Evolutionary conservation across 2,113 vertebrate genomes (phyloP).

Genomic region (Pteruthius melanotis): DNA sequence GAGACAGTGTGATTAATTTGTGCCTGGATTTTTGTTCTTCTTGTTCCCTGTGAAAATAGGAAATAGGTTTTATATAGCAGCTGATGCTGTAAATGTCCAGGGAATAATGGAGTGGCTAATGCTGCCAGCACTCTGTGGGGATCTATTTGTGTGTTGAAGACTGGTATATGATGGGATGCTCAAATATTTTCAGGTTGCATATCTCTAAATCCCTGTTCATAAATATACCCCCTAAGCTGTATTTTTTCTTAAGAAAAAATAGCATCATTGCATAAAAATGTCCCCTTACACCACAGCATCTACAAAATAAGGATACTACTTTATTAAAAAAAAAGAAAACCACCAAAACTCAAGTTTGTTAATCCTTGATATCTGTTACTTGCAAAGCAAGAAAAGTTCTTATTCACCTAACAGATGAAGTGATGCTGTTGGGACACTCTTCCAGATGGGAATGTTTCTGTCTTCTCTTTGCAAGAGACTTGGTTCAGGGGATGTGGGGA

Average conservation of each 20-base stretch:
- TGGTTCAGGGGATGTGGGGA: constrained; percentile 34
- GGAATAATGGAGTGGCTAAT: not conserved
- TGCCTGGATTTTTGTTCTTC: not conserved
- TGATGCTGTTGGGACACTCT: constrained; percentile 69
- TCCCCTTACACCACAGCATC: not conserved
- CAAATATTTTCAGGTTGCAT: not conserved
- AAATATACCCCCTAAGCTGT: not conserved
- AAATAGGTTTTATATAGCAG: not conserved
- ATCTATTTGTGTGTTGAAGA: not conserved
- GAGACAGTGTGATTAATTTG: not conserved
- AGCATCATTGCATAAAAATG: constrained; percentile 68
- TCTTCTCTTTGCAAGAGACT: constrained; percentile 35
- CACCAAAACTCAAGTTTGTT: not conserved
- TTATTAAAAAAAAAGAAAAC: not conserved
- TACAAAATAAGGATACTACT: constrained; percentile 68
- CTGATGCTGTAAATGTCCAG: not conserved
- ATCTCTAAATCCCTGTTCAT: not conserved
- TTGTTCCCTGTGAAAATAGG: not conserved
- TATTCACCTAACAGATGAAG: constrained; percentile 75
- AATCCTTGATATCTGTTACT: constrained; percentile 9
- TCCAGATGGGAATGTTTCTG: constrained; percentile 73
- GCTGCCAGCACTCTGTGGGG: not conserved
- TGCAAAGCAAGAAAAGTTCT: constrained; percentile 70
- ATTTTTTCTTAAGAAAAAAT: not conserved
- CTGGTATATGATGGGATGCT: not conserved